Evolutionary conservation across 2,113 vertebrate genomes (phyloP).

Genomic region (Archocentrus centrarchus): DNA sequence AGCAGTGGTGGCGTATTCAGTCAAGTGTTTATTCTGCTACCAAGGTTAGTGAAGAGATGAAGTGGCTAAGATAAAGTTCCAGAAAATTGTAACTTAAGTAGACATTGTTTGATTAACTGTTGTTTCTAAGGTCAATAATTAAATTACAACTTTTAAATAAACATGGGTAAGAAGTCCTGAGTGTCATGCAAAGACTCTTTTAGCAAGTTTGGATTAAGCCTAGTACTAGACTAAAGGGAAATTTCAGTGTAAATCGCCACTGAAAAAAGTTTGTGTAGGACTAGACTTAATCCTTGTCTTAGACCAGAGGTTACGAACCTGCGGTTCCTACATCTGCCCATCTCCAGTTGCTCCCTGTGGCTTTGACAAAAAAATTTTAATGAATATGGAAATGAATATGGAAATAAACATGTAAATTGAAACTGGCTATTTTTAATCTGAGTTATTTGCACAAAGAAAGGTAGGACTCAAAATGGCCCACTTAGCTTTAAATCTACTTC

Average conservation of each 20-base stretch:
- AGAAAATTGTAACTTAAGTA: background rate
- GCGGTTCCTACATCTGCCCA: too few relatives aligned
- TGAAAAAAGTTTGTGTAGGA: background rate
- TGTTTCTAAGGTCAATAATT: constrained; percentile 7
- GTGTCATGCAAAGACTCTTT: background rate
- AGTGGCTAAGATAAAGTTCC: background rate
- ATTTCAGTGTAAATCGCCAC: background rate
- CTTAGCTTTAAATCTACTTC: background rate
- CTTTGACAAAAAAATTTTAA: too few relatives aligned
- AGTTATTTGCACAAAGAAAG: background rate
- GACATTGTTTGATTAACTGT: background rate
- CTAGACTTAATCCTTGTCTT: too few relatives aligned
- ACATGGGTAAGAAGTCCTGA: background rate
- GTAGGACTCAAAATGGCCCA: background rate
- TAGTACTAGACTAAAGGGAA: background rate
- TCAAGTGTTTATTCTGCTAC: constrained; percentile 31
- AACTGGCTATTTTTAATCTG: background rate
- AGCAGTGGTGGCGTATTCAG: constrained; percentile 10
- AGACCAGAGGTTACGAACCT: too few relatives aligned
- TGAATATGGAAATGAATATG: too few relatives aligned
- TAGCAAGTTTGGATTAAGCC: background rate
- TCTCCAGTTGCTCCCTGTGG: too few relatives aligned
- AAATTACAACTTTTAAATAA: constrained; percentile 2
- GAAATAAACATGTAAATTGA: too few relatives aligned
- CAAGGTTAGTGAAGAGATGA: constrained; percentile 10